phyloP scores from a whole-genome alignment of 2,797 vertebrate genomes.

The Diglossa cyanea region DNA sequence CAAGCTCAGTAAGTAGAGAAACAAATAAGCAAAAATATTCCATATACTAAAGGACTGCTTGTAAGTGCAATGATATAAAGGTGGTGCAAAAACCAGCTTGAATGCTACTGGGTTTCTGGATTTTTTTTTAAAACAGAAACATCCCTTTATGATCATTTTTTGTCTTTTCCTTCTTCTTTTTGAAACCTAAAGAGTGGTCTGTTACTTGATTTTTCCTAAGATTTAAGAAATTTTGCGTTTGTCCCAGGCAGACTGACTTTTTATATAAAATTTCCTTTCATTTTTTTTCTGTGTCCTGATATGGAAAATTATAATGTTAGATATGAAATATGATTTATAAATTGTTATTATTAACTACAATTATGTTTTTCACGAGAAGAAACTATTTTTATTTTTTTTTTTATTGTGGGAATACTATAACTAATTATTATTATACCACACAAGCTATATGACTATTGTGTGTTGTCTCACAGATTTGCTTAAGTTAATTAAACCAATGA shows the following conservation, averaged over 20 bases:
- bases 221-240: background rate
- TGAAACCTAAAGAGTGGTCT: background rate
- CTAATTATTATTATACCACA: background rate
- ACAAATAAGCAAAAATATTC: background rate
- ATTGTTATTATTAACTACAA: background rate
- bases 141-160: background rate
- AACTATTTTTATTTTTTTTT: background rate
- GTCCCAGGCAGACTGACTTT: background rate
- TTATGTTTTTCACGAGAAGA: background rate
- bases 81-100: background rate
- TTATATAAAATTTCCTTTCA: background rate
- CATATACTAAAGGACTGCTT: background rate
- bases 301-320: background rate
- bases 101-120: rapidly evolving
- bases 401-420: background rate
- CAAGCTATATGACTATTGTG: background rate
- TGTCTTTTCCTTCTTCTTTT: background rate
- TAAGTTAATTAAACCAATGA: background rate
- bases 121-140: background rate
- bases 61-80: background rate
- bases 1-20: background rate
- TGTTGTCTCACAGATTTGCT: background rate
- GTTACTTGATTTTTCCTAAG: background rate
- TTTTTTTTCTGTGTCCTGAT: background rate
- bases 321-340: background rate